Base-by-base conservation (phyloP, 2,113 vertebrate species). In the Oxyura jamaicensis region DNA sequence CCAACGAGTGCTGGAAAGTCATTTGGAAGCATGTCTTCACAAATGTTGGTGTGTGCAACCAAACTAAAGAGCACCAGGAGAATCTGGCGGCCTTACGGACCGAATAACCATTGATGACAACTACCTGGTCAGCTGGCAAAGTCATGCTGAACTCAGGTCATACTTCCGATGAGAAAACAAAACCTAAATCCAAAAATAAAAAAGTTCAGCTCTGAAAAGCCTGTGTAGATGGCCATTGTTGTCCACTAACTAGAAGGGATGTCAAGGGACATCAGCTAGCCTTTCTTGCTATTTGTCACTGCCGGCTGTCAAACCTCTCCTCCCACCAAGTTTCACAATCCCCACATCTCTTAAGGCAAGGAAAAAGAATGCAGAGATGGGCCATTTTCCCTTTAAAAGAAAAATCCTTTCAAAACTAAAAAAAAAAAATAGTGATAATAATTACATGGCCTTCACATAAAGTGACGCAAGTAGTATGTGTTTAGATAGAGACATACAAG, bases 401-500 rank as follows among this genome's bases (percentile, higher is more conserved):
- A 87, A 92, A 89, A 92, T 36, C 86, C 76, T 71, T 95, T 88
- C 63, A 93, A 94, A 92, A 9, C n/a, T 67, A 16, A 81, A 75
- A 83, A 74, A 83, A 74, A 20, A 65, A 41, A 28, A 39, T 8
- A 39, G 22, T 11, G 39, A 63, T 36, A 62, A 94, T 82, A 95
- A 87, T 92, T 71, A 71, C 73, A 89, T 8, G 77, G 68, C 63
- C 89, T 94, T 77, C 65, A 46, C 91, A 89, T 10, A 62, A 93
- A 89, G 66, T 46, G 74, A 75, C 77, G 63, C 66, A 0, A 1
- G 81, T 44, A 79, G 88, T 83, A 36, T 19, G 75, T 83, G 88
- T 86, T 91, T 88, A 69, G 89, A 94, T 29, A 87, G 67, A 95
- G 59, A 73, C 1, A 1, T 59, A 56, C 31, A 66, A 77, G 88